Conservation (phyloP, 2,113 vertebrate genomes). For the Colinus virginianus region DNA sequence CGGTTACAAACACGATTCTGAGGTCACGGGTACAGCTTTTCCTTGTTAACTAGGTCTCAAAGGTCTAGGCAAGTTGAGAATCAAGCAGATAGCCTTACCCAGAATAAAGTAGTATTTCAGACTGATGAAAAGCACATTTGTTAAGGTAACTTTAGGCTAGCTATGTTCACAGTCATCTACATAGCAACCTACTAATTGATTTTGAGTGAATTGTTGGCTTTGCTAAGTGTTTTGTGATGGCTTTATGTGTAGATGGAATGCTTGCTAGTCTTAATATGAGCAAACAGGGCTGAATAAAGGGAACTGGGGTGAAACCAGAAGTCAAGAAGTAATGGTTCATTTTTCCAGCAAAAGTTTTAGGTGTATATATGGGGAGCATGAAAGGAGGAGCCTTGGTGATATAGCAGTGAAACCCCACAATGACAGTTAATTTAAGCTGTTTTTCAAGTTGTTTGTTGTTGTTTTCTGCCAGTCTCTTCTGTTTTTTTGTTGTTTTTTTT, state of each 20-base stretch:
- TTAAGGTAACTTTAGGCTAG: not conserved
- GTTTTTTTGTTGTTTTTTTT: not conserved
- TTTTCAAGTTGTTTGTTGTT: too few relatives aligned
- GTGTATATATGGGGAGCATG: fast-evolving
- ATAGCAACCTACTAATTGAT: not conserved
- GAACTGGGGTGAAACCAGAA: not conserved
- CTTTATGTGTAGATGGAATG: not conserved
- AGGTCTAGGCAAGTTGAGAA: not conserved
- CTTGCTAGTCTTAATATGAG: not conserved
- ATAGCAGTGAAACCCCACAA: not conserved
- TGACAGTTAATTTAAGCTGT: not conserved
- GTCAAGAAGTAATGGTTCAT: not conserved
- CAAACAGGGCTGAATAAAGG: not conserved
- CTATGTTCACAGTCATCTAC: not conserved
- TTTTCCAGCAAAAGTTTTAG: not conserved
- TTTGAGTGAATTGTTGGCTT: not conserved
- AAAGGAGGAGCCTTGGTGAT: not conserved
- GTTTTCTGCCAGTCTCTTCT: not conserved
- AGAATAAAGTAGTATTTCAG: not conserved
- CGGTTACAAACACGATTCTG: not conserved
- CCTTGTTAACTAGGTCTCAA: not conserved
- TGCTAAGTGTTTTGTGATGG: not conserved
- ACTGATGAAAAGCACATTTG: not conserved
- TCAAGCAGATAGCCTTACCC: not conserved
- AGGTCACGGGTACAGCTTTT: not conserved